Evolutionary conservation across 2,113 vertebrate genomes (phyloP), one percentile per base, ranked within the genome.

Genomic region (Holacanthus passer): DNA sequence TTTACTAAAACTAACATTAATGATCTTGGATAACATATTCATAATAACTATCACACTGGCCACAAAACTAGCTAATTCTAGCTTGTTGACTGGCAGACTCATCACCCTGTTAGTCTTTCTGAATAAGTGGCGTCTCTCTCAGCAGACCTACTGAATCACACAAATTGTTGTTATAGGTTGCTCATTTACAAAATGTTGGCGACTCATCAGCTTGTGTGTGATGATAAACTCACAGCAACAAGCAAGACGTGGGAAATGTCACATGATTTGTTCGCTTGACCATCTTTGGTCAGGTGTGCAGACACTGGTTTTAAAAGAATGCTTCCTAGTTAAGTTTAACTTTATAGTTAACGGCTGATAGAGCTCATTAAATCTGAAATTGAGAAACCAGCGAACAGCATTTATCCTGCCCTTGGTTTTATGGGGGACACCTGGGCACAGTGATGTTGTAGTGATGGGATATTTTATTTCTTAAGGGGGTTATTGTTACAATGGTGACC

Each of bases 381-480:
- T 53, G n/a, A 24, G n/a, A 53, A 12, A 20, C 48, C 48, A 52
- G 20, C 48, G 22, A 53, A 11, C 50, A 13, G n/a, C 12, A 14
- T 27, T 24, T 27, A 55, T 55, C n/a, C 52, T 55, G 11, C 29
- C 17, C 29, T 59, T 37, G 19, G 37, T 60, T 60, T 60, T 60
- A 35, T 37, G 10, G 32, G 32, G 24, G 52, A 27, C 3, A 55
- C 3, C 2, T 5, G 37, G 29, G 22, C 0, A 11, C 24, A 55
- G 22, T 12, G 27, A 31, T 24, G 62, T 66, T 56, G 19, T 12
- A 43, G 19, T n/a, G 19, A 45, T 3, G 7, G 22, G 1, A 39
- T 37, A 43, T 52, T 82, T 65, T 47, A 69, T 37, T 45, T 64
- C 59, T 73, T 29, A 50, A 63, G 19, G 37, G 39, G 47, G 2